Evolutionary conservation across 2,797 vertebrate species (phyloP), one percentile per base, ranked within the genome.

Genomic region (Crenuchus spilurus): DNA sequence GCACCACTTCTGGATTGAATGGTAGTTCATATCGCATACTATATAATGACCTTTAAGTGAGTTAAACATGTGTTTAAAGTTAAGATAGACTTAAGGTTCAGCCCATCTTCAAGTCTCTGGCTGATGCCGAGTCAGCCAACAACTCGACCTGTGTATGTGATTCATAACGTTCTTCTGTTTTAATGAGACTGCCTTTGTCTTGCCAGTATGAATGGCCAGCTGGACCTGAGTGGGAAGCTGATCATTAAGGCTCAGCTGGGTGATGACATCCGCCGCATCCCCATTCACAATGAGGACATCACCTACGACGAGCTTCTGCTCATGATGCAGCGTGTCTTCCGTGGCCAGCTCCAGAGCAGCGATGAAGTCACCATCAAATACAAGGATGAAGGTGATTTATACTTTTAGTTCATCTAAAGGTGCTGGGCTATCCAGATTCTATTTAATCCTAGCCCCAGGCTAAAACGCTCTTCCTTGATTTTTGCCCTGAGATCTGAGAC

Each of bases 351-450:
- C 86, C 94, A 97, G 84, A 98, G 97, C 86, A 98, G 93, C 41
- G 98, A 99, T 33, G 98, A 99, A 91, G 97, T 99, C 80, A 93
- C 95, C 86, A 98, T 99, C 92, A 99, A 99, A 87, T 99, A 99
- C 82, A 99, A 99, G 89, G 98, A 99, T 84, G 98, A 99, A 95
- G 98, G 98, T 98, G 84, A 77, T 83, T 69, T 42, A 16, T 7
- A 3, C 7, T 49, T 83, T 80, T 2, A 1, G 22, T 16, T 62
- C 4, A 3, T 16, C 8, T n/a, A 9, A 33, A 18, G 11, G 1
- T 11, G 1, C 2, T 33, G 20, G 11, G 35, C 26, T 48, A 7
- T 37, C 13, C 5, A 39, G 28, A 48, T 2, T 48, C 1, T 6
- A 24, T 20, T 4, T 52, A 39, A 71, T 39, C 13, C 20, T 9